Percentiles rank a stretch among this genome's conserved stretches.
Evolutionary conservation across 2,113 vertebrate species (phyloP).

Genomic region (Eurypyga helias): DNA sequence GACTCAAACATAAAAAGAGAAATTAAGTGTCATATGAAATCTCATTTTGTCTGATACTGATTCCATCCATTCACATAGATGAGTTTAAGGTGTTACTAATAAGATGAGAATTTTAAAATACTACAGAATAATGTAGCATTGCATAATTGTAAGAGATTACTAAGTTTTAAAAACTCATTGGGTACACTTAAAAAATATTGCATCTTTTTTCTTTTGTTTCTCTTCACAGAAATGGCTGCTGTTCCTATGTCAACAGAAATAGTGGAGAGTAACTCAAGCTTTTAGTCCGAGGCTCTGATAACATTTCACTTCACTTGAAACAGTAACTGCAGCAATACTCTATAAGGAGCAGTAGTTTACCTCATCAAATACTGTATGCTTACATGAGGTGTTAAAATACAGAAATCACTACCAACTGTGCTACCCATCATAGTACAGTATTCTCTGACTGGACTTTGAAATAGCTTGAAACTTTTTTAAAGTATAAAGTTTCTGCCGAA

Average conservation of each 20-base stretch:
- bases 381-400: not conserved
- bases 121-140: constrained; percentile 48
- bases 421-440: not conserved
- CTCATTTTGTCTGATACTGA: constrained; percentile 65
- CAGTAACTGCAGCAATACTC: not conserved
- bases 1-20: constrained; percentile 63
- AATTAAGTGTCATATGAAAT: constrained; percentile 57
- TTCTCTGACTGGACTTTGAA: not conserved
- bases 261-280: not conserved
- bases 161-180: constrained; percentile 47
- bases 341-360: not conserved
- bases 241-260: constrained; percentile 24
- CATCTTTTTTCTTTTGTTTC: constrained; percentile 50
- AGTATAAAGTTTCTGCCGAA: not conserved
- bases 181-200: constrained; percentile 27
- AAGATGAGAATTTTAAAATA: constrained; percentile 49
- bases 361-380: not conserved
- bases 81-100: constrained; percentile 41
- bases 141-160: constrained; percentile 55
- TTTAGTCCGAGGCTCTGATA: not conserved
- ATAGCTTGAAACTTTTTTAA: not conserved
- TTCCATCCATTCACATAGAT: constrained; percentile 55
- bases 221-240: not conserved
- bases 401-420: not conserved
- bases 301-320: not conserved